Percentiles rank a stretch among this genome's conserved stretches.
Evolutionary conservation across 2,113 vertebrate species (phyloP).

Genomic region (Ardeotis arabs): DNA sequence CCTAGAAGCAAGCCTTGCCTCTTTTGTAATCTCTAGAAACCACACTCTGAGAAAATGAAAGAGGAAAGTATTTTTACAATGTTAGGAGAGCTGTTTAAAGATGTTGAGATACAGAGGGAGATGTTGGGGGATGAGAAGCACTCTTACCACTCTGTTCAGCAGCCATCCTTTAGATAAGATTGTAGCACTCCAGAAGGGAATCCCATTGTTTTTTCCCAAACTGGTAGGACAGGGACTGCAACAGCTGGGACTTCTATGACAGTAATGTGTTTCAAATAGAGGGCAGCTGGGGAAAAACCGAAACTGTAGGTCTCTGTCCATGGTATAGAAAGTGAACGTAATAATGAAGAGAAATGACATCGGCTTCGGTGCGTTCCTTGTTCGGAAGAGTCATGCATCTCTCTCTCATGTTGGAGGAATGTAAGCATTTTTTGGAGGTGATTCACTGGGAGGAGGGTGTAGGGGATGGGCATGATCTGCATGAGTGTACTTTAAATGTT

Average conservation of each 20-base stretch:
- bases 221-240: background rate
- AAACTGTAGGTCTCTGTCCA: conserved; percentile 41
- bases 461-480: background rate
- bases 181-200: background rate
- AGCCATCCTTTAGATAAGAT: background rate
- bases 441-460: conserved; percentile 28
- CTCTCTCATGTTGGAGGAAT: conserved; percentile 30
- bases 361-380: background rate
- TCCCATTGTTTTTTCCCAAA: background rate
- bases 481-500: background rate
- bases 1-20: background rate
- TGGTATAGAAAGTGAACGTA: conserved; percentile 17
- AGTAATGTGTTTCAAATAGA: background rate
- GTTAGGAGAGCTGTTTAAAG: background rate
- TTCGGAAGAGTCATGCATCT: background rate
- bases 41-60: background rate
- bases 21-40: background rate
- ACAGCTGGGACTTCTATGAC: background rate
- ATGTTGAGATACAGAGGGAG: background rate
- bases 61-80: background rate
- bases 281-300: background rate
- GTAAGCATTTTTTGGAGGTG: conserved; percentile 44
- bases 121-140: background rate
- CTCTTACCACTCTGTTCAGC: background rate
- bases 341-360: background rate